Evolutionary conservation across 2,113 vertebrate genomes (phyloP).

Genomic region (Glaucidium brasilianum): DNA sequence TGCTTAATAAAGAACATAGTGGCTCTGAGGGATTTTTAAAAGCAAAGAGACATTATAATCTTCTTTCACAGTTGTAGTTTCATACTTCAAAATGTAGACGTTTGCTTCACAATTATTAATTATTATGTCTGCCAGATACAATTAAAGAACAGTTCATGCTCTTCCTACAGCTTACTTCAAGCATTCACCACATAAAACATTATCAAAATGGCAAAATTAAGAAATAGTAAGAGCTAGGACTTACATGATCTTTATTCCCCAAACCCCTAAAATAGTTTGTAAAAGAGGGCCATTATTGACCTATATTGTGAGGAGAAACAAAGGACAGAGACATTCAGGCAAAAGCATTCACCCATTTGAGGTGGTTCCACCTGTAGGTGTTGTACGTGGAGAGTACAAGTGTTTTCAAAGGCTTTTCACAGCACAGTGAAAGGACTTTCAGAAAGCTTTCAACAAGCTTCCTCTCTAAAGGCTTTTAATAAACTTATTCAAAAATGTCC

Average conservation of each 20-base stretch:
- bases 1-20: conserved; percentile 2
- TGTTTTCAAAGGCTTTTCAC: conserved; percentile 21
- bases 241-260: neutral
- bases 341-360: neutral
- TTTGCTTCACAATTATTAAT: conserved; percentile 24
- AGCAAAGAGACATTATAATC: neutral
- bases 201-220: neutral
- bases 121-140: neutral
- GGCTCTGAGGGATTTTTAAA: conserved; percentile 37
- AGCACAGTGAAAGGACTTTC: neutral
- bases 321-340: neutral
- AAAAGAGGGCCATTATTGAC: neutral
- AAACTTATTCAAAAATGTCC: neutral
- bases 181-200: neutral
- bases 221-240: neutral
- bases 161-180: neutral
- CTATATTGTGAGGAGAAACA: neutral
- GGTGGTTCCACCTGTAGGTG: neutral
- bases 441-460: neutral
- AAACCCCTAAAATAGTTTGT: neutral
- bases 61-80: neutral
- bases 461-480: neutral
- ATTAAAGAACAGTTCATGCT: neutral
- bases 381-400: neutral
- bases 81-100: neutral